Evolutionary conservation across 2,888 invertebrate genomes (phyloP), one percentile per base, ranked within the genome.

Genomic region (Cyrtodaria siliqua): DNA sequence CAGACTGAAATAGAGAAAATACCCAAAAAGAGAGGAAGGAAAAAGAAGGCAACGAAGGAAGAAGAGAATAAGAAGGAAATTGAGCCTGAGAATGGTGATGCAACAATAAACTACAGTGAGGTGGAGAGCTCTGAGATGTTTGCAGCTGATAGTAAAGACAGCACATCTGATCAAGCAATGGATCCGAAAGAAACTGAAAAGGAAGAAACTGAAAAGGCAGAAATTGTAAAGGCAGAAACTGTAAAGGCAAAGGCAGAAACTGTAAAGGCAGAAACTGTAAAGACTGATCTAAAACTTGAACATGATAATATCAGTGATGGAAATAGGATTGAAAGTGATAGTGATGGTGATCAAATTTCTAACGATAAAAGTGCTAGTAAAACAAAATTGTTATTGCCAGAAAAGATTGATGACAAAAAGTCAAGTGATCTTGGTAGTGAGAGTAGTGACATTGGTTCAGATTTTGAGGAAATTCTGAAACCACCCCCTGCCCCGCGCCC

Each of bases 401-500:
- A 69, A 29, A 74, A 62, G 62, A 61, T 40, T 27, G 60, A 56
- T 24, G 75, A 74, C 40, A 70, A 69, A 23, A 60, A 53, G 29
- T 66, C 73, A 26, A 79, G 83, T 77, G 85, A 82, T 78, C 71
- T 71, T 50, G 67, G 84, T 49, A 78, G 82, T 79, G 83, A 83
- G 29, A 86, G 86, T 74, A 86, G 86, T 82, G 83, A 85, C 27
- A 79, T 84, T 57, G 83, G 83, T 26, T 78, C 83, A 40, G 86
- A 86, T 66, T 83, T 83, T 81, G 86, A 86, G 67, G 84, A 84
- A 52, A 84, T 84, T 64, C 66, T 86, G 40, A 86, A 86, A 67
- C 86, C 86, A 12, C 86, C 86, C 18, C 86, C 86, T 29, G 86
- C 86, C 1, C 86, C 86, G n/a, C 33, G 86, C 57, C 86, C 86